A percentile compares a stretch with the other conserved stretches of the same genome.
Evolutionary conservation across 2,113 vertebrate species (phyloP).

Genomic region (Ornithorhynchus anatinus): DNA sequence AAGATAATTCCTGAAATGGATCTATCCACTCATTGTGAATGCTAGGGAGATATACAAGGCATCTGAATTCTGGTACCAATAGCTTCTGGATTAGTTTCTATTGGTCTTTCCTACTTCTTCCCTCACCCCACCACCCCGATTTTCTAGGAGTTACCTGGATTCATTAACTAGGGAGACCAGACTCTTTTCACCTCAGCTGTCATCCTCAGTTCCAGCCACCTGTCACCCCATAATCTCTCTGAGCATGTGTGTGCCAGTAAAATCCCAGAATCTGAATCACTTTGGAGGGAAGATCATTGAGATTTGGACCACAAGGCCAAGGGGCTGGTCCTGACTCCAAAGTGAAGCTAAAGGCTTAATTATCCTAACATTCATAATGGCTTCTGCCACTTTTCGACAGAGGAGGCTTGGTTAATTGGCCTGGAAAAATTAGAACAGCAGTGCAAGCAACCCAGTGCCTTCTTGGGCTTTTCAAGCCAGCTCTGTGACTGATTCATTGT

Average conservation of each 20-base stretch:
- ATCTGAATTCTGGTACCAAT: not conserved
- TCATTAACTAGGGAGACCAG: too few relatives aligned
- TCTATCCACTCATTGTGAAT: not conserved
- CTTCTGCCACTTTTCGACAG: not conserved
- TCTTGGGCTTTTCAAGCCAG: conserved; percentile 24
- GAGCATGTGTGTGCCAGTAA: conserved; percentile 10
- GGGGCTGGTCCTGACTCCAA: not conserved
- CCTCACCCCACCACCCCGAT: too few relatives aligned
- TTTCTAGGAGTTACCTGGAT: too few relatives aligned
- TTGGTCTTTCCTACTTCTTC: too few relatives aligned
- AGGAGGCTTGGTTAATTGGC: conserved; percentile 4
- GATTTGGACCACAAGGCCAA: not conserved
- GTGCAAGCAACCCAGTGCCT: conserved; percentile 11
- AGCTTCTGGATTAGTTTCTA: conserved; percentile 5
- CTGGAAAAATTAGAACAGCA: not conserved
- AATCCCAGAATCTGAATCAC: not conserved
- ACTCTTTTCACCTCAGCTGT: conserved; percentile 14
- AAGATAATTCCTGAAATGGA: not conserved
- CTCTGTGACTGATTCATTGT: conserved; percentile 30
- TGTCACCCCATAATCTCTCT: conserved; percentile 22
- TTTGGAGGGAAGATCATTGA: conserved; percentile 11
- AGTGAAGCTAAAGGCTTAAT: conserved; percentile 36
- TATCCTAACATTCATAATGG: conserved; percentile 9
- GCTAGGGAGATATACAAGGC: conserved; percentile 13
- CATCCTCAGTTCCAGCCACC: not conserved